A percentile compares a stretch with the other conserved stretches of the same genome.
These are phyloP conservation scores for Rhinophrynus dorsalis DNA, from an alignment of 2,797 vertebrate species.

Conservation along the genomic window DNA sequence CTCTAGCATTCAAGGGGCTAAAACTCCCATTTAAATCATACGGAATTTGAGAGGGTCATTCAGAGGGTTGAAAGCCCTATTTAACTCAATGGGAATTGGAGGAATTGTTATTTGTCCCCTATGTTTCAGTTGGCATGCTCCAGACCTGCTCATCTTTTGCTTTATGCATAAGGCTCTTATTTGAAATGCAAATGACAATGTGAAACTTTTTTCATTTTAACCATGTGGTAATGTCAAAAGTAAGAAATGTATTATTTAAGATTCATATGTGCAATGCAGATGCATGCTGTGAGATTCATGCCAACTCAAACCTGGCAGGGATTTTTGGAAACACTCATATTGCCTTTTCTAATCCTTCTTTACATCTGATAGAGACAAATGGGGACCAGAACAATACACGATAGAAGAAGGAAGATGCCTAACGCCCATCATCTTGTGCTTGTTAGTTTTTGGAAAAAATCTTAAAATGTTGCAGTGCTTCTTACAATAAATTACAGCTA, in stretches of 20 bases:
- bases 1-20: too few species aligned
- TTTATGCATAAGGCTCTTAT: too few species aligned
- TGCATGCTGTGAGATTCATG: constrained; percentile 19
- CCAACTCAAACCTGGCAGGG: constrained; percentile 31
- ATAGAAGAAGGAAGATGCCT: constrained; percentile 9
- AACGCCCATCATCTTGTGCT: background rate
- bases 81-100: too few species aligned
- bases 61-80: too few species aligned
- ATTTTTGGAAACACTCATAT: constrained; percentile 29
- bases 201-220: constrained; percentile 16
- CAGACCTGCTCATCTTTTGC: too few species aligned
- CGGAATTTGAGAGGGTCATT: too few species aligned
- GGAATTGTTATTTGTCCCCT: too few species aligned
- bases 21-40: too few species aligned
- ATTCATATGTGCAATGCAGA: constrained; percentile 16
- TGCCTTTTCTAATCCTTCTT: constrained; percentile 12
- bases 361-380: constrained; percentile 28
- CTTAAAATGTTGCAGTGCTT: constrained; percentile 6
- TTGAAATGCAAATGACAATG: background rate
- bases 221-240: constrained; percentile 13
- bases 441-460: background rate
- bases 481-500: constrained; percentile 7
- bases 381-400: constrained; percentile 2
- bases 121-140: too few species aligned
- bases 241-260: constrained; percentile 31